Conservation (phyloP, 1,140 invertebrate species). For the Idris sp. region DNA sequence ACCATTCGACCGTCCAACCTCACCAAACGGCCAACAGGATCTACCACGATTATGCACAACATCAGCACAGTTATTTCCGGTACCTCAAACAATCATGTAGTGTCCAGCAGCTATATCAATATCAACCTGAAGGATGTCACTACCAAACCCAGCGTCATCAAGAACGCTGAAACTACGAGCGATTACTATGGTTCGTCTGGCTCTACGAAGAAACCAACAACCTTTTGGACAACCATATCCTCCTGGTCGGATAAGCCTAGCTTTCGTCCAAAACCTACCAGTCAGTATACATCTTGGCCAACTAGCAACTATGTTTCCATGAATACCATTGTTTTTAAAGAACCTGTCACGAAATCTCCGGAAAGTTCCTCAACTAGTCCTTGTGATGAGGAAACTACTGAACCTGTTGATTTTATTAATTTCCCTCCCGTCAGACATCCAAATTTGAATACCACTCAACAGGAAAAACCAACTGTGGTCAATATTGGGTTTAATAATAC, state of each 20-base stretch:
- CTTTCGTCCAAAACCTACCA: constrained; percentile 68
- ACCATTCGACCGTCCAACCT: constrained; percentile 50
- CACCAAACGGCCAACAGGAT: constrained; percentile 69
- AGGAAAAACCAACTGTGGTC: constrained; percentile 76
- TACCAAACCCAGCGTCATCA: constrained; percentile 51
- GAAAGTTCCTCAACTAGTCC: constrained; percentile 48
- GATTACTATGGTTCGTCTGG: constrained; percentile 23
- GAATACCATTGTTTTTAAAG: constrained; percentile 62
- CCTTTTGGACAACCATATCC: constrained; percentile 70
- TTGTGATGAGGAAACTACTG: constrained; percentile 78
- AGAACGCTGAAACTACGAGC: constrained; percentile 26
- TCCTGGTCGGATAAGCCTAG: constrained; percentile 70
- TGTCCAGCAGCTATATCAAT: constrained; percentile 74
- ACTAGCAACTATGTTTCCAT: constrained; percentile 39
- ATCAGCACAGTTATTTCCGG: constrained; percentile 74
- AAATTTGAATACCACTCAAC: constrained; percentile 84
- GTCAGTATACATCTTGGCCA: constrained; percentile 37
- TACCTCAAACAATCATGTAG: constrained; percentile 69
- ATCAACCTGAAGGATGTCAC: constrained; percentile 73
- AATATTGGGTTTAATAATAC: constrained; percentile 79
- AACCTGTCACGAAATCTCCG: constrained; percentile 47
- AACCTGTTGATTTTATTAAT: constrained; percentile 84
- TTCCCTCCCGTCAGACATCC: constrained; percentile 91
- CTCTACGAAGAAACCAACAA: constrained; percentile 66
- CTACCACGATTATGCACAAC: constrained; percentile 75